Base-by-base conservation (phyloP, 2,113 vertebrate species). In the Neolamprologus falcicula region DNA sequence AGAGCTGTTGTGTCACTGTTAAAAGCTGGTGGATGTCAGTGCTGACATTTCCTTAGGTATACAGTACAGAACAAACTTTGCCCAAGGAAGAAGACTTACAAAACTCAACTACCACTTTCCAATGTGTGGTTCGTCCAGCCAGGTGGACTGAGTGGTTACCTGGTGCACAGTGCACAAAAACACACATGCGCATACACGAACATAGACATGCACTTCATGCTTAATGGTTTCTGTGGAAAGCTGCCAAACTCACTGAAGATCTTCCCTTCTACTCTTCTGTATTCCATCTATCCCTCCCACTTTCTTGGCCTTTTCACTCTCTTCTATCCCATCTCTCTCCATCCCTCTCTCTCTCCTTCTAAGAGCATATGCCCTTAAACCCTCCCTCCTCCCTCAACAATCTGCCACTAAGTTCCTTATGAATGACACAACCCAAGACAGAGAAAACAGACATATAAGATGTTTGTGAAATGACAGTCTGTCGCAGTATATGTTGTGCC, bases 201-300 rank as follows among this genome's bases (percentile, higher is more conserved):
- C 55, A 80, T 21, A 5, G 35, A 82, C 83, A 86, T 28, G 68
- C 57, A 71, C 80, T 78, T 84, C 24, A 42, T 53, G 79, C 93
- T 89, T 93, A 93, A 94, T 95, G 93, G 93, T 94, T 88, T 94
- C 45, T 26, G 42, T 94, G 93, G 93, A 95, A 92, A 89, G 80
- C 61, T 93, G 94, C 93, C 95, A 95, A 92, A 85, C 53, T 83
- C 84, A 71, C 80, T 88, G 57, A 80, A 54, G 50, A 68, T 87
- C 80, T 87, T 26, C 79, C 11, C 79, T 76, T 19, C 66, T 40
- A 66, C 19, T 53, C 24, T 53, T 61, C 54, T 24, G 33, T 80
- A 52, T 35, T 66, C 63, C 42, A 68, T 89, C 80, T 73, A 57
- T 57, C 54, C 53, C 84, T 78, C 73, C 26, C 73, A 78, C 45